Percentiles rank a stretch among this genome's conserved stretches.
These are phyloP conservation scores for Hiodon alosoides DNA, from an alignment of 2,113 vertebrate species.

Conservation along the genomic window DNA sequence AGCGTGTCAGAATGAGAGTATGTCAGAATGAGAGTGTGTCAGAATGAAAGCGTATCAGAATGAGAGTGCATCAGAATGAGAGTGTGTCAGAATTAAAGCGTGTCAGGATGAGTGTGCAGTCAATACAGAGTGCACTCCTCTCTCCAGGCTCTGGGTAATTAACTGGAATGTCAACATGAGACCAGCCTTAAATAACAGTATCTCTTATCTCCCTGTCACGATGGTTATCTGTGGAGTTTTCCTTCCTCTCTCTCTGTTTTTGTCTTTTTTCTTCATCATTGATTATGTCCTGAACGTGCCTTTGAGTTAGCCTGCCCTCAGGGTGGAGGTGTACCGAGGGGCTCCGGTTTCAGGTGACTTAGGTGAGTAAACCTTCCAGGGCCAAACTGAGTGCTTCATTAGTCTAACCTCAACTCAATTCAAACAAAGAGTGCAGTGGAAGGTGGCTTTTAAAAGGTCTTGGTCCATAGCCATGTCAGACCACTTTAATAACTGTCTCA, in stretches of 20 bases:
- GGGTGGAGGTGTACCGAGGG: constrained; percentile 37
- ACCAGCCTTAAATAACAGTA: constrained; percentile 47
- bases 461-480: too few relatives aligned
- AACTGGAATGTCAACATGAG: constrained; percentile 52
- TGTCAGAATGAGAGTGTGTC: too few relatives aligned
- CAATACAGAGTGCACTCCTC: background rate
- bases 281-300: constrained; percentile 51
- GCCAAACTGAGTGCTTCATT: constrained; percentile 32
- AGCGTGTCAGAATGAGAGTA: too few relatives aligned
- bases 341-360: constrained; percentile 42
- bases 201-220: constrained; percentile 50
- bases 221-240: constrained; percentile 52
- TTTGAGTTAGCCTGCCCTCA: constrained; percentile 49
- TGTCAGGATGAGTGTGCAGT: too few relatives aligned
- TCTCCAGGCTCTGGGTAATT: constrained; percentile 47
- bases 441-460: too few relatives aligned
- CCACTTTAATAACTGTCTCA: too few relatives aligned
- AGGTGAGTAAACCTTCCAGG: constrained; percentile 33
- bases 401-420: constrained; percentile 8
- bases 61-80: too few relatives aligned
- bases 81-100: too few relatives aligned
- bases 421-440: too few relatives aligned
- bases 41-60: too few relatives aligned
- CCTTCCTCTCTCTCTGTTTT: constrained; percentile 28
- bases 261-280: constrained; percentile 54